phyloP scores from a whole-genome alignment of 2,113 vertebrate species.

The Catharus minimus region DNA sequence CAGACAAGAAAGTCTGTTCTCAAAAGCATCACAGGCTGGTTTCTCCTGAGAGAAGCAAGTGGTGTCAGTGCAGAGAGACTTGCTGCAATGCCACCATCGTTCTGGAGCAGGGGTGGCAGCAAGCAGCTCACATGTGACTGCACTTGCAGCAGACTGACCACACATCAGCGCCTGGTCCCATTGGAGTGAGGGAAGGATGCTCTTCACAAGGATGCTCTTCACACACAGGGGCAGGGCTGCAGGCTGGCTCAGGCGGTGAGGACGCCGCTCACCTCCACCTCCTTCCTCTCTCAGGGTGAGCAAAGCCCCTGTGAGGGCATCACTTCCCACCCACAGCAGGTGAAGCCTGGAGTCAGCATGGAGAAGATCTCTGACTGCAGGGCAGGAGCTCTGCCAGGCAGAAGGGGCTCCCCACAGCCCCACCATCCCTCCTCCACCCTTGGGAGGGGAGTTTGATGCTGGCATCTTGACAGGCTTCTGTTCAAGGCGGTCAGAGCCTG shows the following conservation, averaged over 20 bases:
- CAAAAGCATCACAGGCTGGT: neutral
- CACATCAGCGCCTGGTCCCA: accelerated
- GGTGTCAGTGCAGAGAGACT: neutral
- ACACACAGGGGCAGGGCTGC: neutral
- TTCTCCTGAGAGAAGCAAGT: neutral
- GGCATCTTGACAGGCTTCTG: neutral
- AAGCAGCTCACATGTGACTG: accelerated
- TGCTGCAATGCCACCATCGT: neutral
- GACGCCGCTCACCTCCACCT: neutral
- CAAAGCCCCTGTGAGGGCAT: neutral
- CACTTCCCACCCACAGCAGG: neutral
- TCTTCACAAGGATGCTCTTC: neutral
- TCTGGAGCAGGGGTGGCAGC: neutral
- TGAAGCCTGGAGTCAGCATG: neutral
- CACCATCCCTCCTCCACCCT: neutral
- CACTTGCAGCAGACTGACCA: neutral
- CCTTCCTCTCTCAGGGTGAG: neutral
- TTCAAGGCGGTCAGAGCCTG: accelerated
- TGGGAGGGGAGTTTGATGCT: neutral
- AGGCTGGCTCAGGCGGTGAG: neutral
- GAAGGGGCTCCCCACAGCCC: neutral
- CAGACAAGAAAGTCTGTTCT: accelerated
- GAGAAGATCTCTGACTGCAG: neutral
- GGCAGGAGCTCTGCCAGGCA: neutral
- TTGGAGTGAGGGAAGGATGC: neutral